Evolutionary conservation across 2,113 vertebrate genomes (phyloP).

Genomic region (Crotalus horridus): DNA sequence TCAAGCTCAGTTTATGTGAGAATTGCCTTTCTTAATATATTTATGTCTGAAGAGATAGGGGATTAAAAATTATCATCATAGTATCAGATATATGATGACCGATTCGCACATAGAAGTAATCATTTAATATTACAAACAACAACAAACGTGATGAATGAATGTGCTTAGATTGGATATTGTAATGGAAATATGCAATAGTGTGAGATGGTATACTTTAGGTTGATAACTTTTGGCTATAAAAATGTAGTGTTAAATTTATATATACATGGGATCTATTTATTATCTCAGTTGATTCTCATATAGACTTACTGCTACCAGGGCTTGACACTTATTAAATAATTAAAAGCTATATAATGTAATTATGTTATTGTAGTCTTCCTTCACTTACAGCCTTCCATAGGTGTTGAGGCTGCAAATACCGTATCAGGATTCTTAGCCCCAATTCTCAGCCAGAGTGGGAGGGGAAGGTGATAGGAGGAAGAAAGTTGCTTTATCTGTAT

Average conservation of each 20-base stretch:
- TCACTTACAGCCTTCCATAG: neutral
- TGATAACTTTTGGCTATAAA: neutral
- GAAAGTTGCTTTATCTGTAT: neutral
- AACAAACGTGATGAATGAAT: neutral
- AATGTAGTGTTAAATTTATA: neutral
- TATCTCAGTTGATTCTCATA: neutral
- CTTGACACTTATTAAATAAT: neutral
- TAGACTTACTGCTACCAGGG: neutral
- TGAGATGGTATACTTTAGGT: neutral
- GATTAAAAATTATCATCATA: neutral
- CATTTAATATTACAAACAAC: neutral
- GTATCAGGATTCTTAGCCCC: neutral
- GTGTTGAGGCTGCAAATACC: neutral
- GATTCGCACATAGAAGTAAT: neutral
- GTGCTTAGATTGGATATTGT: neutral
- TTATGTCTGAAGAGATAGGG: neutral
- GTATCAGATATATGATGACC: neutral
- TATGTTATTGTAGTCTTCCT: neutral
- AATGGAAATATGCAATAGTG: neutral
- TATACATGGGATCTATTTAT: neutral
- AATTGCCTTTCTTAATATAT: neutral
- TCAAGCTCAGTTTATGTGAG: neutral
- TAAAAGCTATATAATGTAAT: neutral
- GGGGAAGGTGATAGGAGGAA: neutral
- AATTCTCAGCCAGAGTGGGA: neutral